Conservation (phyloP, 2,888 invertebrate genomes). For the Protonemura montana region DNA sequence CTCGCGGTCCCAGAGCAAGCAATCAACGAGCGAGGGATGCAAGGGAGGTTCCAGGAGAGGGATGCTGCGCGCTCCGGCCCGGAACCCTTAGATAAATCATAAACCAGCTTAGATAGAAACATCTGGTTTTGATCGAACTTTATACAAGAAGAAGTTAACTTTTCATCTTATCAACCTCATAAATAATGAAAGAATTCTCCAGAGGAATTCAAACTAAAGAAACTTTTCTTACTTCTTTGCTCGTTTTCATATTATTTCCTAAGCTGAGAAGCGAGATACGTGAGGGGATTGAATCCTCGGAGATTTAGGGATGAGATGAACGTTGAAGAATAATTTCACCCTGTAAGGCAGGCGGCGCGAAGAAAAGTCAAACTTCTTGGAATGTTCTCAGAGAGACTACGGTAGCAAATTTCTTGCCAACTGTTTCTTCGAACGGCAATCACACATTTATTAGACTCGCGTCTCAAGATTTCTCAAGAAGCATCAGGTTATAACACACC, state of each 20-base stretch:
- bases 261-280: background rate
- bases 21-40: slow-evolving; percentile 7
- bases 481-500: background rate
- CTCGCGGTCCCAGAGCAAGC: slow-evolving; percentile 23
- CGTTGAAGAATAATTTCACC: slow-evolving; percentile 9
- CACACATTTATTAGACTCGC: background rate
- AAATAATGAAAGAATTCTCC: slow-evolving; percentile 44
- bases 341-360: background rate
- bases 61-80: background rate
- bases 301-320: slow-evolving; percentile 31
- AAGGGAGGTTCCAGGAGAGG: slow-evolving; percentile 18
- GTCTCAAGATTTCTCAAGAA: background rate
- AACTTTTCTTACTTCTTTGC: slow-evolving; percentile 35
- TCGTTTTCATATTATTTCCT: slow-evolving; percentile 29
- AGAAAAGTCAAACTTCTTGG: background rate
- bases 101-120: slow-evolving; percentile 41
- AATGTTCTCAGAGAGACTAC: background rate
- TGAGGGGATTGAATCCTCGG: slow-evolving; percentile 27
- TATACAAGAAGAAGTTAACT: slow-evolving; percentile 38
- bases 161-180: slow-evolving; percentile 44
- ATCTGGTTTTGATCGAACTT: slow-evolving; percentile 47
- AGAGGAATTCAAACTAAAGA: slow-evolving; percentile 27
- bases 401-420: background rate
- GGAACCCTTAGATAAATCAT: slow-evolving; percentile 44
- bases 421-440: background rate